Evolutionary conservation across 2,888 invertebrate species (phyloP).

Genomic region (Tenthredo distinguenda): DNA sequence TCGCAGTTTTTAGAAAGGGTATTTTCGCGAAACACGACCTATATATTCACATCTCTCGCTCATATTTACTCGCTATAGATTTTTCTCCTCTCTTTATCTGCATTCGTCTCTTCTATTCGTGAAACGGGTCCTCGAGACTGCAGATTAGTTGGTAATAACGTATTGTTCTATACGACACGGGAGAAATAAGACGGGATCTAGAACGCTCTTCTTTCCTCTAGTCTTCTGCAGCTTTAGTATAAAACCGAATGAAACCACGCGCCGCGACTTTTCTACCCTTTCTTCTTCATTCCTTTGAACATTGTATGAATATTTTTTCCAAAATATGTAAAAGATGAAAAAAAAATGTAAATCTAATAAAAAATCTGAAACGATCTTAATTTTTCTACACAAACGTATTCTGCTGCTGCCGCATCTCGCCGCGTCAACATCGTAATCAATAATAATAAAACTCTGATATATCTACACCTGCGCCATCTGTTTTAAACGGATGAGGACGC

Average conservation of each 20-base stretch:
- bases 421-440: background rate
- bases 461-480: slow-evolving; percentile 40
- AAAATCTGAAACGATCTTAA: background rate
- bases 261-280: background rate
- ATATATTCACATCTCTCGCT: background rate
- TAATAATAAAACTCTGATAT: background rate
- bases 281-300: background rate
- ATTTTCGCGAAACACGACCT: too few species aligned
- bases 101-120: background rate
- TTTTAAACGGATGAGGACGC: slow-evolving; percentile 34
- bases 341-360: background rate
- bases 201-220: background rate
- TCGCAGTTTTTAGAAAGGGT: too few species aligned
- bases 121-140: slow-evolving; percentile 58
- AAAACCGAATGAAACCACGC: background rate
- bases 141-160: slow-evolving; percentile 72
- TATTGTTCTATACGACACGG: slow-evolving; percentile 61
- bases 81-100: background rate
- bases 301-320: background rate
- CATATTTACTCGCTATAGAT: background rate
- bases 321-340: background rate
- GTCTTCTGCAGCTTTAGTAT: background rate
- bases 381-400: background rate
- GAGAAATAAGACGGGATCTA: background rate
- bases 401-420: background rate